Base-by-base conservation (phyloP, 1,140 invertebrate genomes). In the Megathymus violae region DNA sequence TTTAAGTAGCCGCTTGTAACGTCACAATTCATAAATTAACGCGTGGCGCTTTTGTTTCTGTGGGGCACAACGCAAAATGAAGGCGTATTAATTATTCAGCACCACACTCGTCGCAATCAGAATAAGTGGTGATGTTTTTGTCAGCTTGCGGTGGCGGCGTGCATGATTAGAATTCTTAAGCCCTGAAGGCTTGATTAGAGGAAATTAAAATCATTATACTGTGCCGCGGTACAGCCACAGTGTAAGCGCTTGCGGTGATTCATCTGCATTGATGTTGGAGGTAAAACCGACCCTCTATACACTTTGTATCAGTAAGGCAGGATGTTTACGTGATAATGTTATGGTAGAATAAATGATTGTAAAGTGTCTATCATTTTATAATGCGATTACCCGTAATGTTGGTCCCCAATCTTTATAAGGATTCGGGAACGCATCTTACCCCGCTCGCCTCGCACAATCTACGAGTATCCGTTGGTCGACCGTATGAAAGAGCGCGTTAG, bases 121-220 rank as follows among this genome's bases (percentile, higher is more conserved):
- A 91, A 91, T 82, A 82, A 91, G 88, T 89, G 88, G 69, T 86
- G 85, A 91, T 89, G 88, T 91, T 88, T 87, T 80, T 90, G 88
- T 90, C 88, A 90, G 82, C 76, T 70, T 51, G 72, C 66, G 69
- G 66, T 64, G 70, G 71, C 68, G 64, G 71, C 73, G 81, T 75
- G 82, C 88, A 91, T 82, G 86, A 88, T 91, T 91, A 89, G 88
- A 91, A 91, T 91, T 87, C 86, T 91, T 89, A 89, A 91, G 85
- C 85, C 76, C 74, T 82, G 77, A 85, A 85, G 86, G 86, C 86
- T 91, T 91, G 88, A 91, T 91, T 91, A 91, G 86, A 91, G 88
- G 88, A 91, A 91, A 91, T 91, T 89, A 91, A 91, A 91, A 91
- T 89, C 86, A 91, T 91, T 91, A 88, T 87, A 88, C 76, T 80